Percentiles rank a stretch among this genome's conserved stretches.
These are phyloP conservation scores for Syncerus caffer DNA, from an alignment of 2,797 vertebrate genomes.

Conservation along the genomic window DNA sequence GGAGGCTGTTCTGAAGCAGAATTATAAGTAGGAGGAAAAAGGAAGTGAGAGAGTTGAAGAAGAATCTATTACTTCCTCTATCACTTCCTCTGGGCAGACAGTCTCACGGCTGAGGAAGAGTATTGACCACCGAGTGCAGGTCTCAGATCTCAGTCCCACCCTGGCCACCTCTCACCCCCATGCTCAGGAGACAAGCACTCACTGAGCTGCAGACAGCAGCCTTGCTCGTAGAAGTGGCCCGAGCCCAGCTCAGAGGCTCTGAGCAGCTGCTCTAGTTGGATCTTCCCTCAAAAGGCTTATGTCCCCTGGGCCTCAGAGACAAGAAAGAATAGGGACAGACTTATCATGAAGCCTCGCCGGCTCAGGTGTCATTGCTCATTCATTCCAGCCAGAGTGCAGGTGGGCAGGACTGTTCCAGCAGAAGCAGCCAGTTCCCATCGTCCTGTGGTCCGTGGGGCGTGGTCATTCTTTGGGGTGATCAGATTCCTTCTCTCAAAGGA, in stretches of 20 bases:
- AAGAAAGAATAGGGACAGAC: neutral
- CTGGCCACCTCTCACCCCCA: accelerated
- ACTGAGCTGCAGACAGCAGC: neutral
- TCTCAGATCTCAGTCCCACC: accelerated
- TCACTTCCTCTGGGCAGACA: neutral
- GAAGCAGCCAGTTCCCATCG: neutral
- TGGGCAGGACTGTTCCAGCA: accelerated
- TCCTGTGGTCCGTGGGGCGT: neutral
- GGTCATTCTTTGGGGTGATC: neutral
- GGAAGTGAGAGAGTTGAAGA: neutral
- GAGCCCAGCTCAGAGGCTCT: neutral
- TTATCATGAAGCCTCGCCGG: neutral
- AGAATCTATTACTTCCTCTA: neutral
- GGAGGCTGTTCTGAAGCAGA: neutral
- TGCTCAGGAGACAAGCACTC: neutral
- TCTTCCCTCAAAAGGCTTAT: neutral
- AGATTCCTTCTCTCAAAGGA: neutral
- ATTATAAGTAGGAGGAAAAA: neutral
- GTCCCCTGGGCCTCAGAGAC: neutral
- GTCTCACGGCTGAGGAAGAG: neutral
- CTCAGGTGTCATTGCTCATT: neutral
- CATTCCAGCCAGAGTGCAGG: accelerated
- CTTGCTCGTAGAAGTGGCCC: too few relatives aligned
- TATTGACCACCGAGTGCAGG: too few relatives aligned
- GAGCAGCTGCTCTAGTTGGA: neutral